Evolutionary conservation across 64 coral and sea anemone species (phyloP), one percentile per base, ranked within the genome.

Genomic region (Porites lutea): DNA sequence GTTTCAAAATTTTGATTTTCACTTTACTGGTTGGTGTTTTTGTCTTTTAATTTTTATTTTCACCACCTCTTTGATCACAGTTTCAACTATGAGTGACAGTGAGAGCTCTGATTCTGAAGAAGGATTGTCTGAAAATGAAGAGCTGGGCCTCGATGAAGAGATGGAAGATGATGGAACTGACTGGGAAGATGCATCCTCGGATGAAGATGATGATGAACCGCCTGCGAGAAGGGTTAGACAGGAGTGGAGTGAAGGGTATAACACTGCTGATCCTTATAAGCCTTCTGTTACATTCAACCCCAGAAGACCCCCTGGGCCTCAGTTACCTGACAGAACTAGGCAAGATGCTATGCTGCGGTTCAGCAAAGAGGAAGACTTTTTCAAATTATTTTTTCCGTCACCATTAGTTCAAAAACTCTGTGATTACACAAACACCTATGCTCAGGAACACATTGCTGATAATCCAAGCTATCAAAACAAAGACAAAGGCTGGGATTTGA

Each of bases 61-160:
- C 63, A 66, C 63, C 63, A 13, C 16, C 63, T 18, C 63, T 13
- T 19, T 66, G 63, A 66, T 3, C 10, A 66, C 5, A 66, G 63
- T 19, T 13, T 18, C 10, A 59, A 59, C 13, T 59, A 59, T 59
- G 58, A 59, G 13, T 59, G 58, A 59, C 58, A 59, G 58, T 59
- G 58, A 59, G 58, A 59, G 58, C 58, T 89, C 87, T 57, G 71
- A 89, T 21, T 74, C 48, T 71, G 74, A 54, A 19, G 72, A 59
- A 89, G 68, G 87, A 53, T 71, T 89, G 50, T 89, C 87, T 61
- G 71, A 89, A 62, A 71, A 89, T 77, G 13, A 89, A 77, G 87
- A 89, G 59, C 87, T 89, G 51, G 87, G 87, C 52, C 87, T 77
- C 59, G 48, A 89, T 89, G 47, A 76, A 76, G 87, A 89, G 13